Base-by-base conservation (phyloP, 2,888 invertebrate species). In the Byasa hedistus region DNA sequence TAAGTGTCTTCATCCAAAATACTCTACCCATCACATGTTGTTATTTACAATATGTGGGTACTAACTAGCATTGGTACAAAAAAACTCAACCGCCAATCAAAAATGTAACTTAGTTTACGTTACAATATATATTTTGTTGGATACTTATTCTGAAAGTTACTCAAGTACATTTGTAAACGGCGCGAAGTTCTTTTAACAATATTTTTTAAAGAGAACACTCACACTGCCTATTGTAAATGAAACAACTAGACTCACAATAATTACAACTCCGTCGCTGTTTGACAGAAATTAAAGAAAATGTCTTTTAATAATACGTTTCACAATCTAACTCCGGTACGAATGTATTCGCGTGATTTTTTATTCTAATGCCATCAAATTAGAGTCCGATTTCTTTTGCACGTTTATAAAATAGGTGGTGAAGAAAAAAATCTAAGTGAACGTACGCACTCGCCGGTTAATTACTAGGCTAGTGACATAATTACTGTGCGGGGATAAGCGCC, bases 401-500 rank as follows among this genome's bases (percentile, higher is more conserved):
- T 67, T 61, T 52, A 68, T 69, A 57, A 70, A 76, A 77, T 79
- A 68, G 57, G 68, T 78, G 76, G 66, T 39, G 77, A 77, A 83
- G 80, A 83, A 85, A 66, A 81, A 83, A 79, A 74, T 64, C 70
- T 69, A 61, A 73, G 72, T 71, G 74, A 72, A 71, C 73, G 74
- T 70, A 70, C 79, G 77, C 77, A 76, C 75, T 75, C 69, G 68
- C 69, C 69, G 70, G 73, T 73, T 86, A 86, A 86, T 86, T 83
- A 80, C 76, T 76, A 75, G 75, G 75, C 81, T 73, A 79, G 79
- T 81, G 86, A 86, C 85, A 84, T 85, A 85, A 86, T 86, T 85
- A 79, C 82, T 72, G 69, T 74, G 74, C 72, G 72, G 71, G 60
- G 68, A 68, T 73, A 68, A 71, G 75, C 68, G 74, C 73, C 75